A percentile compares a stretch with the other conserved stretches of the same genome.
These are phyloP conservation scores for Ferrisia virgata DNA, from an alignment of 2,888 invertebrate species.

Conservation along the genomic window DNA sequence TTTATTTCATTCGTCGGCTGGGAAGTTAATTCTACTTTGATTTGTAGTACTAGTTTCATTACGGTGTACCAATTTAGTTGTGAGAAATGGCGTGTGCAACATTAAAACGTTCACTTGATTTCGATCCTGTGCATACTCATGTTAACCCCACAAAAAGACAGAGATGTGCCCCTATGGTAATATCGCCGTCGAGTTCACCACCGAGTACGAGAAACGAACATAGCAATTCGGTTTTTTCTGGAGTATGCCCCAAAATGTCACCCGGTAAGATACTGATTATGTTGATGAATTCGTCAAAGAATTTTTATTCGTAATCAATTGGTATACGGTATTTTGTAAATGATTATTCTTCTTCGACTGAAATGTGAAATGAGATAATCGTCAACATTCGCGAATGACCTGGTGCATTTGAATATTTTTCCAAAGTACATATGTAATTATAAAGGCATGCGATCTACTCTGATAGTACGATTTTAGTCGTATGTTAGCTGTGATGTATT, in stretches of 20 bases:
- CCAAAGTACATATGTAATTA: background rate
- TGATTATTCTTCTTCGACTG: too few species aligned
- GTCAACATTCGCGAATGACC: too few species aligned
- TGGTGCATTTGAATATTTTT: background rate
- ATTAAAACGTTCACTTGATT: constrained; percentile 89
- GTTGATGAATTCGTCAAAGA: background rate
- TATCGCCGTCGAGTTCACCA: constrained; percentile 57
- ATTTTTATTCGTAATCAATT: background rate
- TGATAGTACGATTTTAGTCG: background rate
- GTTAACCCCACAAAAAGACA: constrained; percentile 80
- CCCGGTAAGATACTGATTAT: constrained; percentile 66
- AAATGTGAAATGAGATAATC: too few species aligned
- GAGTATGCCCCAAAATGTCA: constrained; percentile 79
- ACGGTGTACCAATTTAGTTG: background rate
- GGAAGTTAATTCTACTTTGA: background rate
- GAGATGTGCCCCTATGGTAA: constrained; percentile 85
- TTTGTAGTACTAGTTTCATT: background rate
- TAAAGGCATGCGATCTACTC: background rate
- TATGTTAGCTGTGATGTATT: background rate
- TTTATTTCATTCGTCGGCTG: background rate
- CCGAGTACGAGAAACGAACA: constrained; percentile 52
- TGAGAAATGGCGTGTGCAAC: constrained; percentile 93
- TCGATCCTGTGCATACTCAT: constrained; percentile 85
- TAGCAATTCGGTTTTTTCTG: constrained; percentile 77
- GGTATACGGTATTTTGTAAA: background rate